phyloP scores from a whole-genome alignment of 1,140 invertebrate genomes.

The Tetraneura akinire region DNA sequence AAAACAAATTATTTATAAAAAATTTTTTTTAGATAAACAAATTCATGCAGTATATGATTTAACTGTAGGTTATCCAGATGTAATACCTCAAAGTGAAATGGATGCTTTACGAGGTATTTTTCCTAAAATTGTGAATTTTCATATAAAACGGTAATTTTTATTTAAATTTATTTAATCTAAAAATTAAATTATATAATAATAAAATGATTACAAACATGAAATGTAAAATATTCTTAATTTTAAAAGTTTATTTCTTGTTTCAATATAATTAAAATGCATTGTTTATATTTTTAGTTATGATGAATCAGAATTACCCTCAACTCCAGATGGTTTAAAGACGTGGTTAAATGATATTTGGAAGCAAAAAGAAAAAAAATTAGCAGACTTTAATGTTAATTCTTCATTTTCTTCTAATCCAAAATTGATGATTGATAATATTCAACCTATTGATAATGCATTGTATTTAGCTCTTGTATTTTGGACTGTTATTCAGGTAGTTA shows the following conservation, averaged over 20 bases:
- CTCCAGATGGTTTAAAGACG: constrained; percentile 63
- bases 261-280: too few species aligned
- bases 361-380: constrained; percentile 69
- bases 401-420: constrained; percentile 57
- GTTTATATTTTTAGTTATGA: constrained; percentile 65
- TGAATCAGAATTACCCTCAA: constrained; percentile 64
- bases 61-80: constrained; percentile 74
- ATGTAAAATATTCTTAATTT: neutral
- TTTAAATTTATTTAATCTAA: neutral
- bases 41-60: constrained; percentile 73
- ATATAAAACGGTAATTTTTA: constrained; percentile 69
- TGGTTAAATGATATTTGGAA: constrained; percentile 76
- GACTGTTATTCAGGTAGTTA: constrained; percentile 57
- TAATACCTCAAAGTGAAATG: constrained; percentile 69
- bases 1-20: neutral
- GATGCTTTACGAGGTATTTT: constrained; percentile 68
- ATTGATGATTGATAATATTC: constrained; percentile 52
- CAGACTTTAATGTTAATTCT: constrained; percentile 65
- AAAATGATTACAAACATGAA: too few species aligned
- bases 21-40: constrained; percentile 60
- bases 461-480: constrained; percentile 64
- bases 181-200: too few species aligned
- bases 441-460: constrained; percentile 59
- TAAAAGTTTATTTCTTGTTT: too few species aligned
- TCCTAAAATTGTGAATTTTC: constrained; percentile 73